Evolutionary conservation across 1,140 invertebrate species (phyloP).

Genomic region (Drosophila grimshawi): DNA sequence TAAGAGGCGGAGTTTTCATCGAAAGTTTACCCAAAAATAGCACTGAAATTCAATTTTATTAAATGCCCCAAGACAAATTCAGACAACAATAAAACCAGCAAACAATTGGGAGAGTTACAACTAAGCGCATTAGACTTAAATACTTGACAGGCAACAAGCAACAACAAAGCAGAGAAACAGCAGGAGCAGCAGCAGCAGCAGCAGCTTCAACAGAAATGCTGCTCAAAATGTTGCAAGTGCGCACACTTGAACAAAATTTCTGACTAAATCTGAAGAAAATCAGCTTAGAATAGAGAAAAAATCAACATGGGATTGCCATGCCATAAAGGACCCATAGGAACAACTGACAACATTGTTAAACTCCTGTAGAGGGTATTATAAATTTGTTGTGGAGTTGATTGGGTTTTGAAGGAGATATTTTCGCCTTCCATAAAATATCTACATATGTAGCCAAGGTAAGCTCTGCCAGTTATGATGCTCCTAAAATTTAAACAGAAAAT

Average conservation of each 20-base stretch:
- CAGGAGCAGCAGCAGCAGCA: constrained; percentile 34
- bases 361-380: no score
- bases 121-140: constrained; percentile 76
- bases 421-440: no score
- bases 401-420: no score
- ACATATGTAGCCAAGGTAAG: no score
- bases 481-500: no score
- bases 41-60: constrained; percentile 72
- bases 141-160: constrained; percentile 52
- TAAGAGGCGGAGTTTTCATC: constrained; percentile 43
- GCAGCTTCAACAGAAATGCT: constrained; percentile 60
- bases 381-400: no score
- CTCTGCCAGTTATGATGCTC: no score
- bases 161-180: constrained; percentile 6
- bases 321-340: no score
- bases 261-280: no score
- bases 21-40: constrained; percentile 62
- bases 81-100: constrained; percentile 30
- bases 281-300: no score
- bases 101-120: constrained; percentile 21
- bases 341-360: no score
- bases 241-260: background rate
- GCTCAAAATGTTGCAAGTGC: constrained; percentile 57
- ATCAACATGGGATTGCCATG: no score
- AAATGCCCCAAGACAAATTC: constrained; percentile 37